Base-by-base conservation (phyloP, 2,888 invertebrate species). In the Drosophila ustulata region DNA sequence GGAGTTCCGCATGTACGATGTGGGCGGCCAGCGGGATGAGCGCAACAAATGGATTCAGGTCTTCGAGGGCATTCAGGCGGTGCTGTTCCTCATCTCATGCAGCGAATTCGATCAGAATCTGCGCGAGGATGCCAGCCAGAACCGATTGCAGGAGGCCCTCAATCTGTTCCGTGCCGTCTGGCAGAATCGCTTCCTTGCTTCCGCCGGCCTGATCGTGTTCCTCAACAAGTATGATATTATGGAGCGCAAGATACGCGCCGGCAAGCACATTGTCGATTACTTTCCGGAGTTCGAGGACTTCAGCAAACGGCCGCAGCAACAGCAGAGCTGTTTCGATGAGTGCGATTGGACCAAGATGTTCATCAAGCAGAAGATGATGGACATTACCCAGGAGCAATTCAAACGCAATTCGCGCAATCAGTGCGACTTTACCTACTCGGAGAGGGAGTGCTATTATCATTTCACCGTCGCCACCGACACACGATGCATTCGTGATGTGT, bases 21-120 rank as follows among this genome's bases (percentile, higher is more conserved):
- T 97, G 0, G 97, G 97, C 0, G 97, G 97, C 0, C 97, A 97
- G 90, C 93, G 96, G 63, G 96, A 96, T 9, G 96, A 96, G 88
- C 93, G 97, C 63, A 95, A 95, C 80, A 96, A 96, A 91, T 97
- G 97, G 97, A 96, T 97, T 79, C 95, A 95, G 94, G 96, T 96
- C 0, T 97, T 97, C 86, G 96, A 96, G 90, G 96, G 96, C 3
- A 96, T 96, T 76, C 94, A 96, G 80, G 96, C 96, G 0, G 95
- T 97, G 52, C 94, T 97, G 90, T 97, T 97, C 90, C 91, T 97
- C 65, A 96, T 96, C 28, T 96, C 97, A 2, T 95, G 95, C 81
- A 96, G 96, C 81, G 96, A 96, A 91, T 97, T 96, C 89, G 97
- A 97, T 91, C 95, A 95, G 92, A 95, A 93, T 3, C 90, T 96